Percentiles rank a stretch among this genome's conserved stretches.
Conservation (phyloP, 2,888 invertebrate species). For the Agriopis marginaria region DNA sequence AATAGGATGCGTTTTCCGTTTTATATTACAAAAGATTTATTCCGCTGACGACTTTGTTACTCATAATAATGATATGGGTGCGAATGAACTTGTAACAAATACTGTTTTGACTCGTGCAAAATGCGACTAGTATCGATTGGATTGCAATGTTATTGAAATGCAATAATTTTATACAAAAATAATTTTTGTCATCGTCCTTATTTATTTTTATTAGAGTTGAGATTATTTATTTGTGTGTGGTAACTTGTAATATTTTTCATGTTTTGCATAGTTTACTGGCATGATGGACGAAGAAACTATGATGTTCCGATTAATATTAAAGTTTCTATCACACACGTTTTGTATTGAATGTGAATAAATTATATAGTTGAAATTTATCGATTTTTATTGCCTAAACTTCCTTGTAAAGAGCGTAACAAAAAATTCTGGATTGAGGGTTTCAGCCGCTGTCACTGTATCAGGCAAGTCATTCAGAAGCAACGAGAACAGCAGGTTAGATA, state of each 20-base stretch:
- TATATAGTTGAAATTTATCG: slow-evolving; percentile 76
- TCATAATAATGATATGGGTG: slow-evolving; percentile 49
- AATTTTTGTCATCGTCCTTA: slow-evolving; percentile 62
- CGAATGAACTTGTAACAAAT: slow-evolving; percentile 52
- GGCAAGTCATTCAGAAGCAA: too few relatives aligned
- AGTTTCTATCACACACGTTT: slow-evolving; percentile 81
- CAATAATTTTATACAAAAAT: slow-evolving; percentile 61
- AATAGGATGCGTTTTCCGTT: slow-evolving; percentile 60
- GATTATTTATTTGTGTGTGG: slow-evolving; percentile 84
- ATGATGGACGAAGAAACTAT: slow-evolving; percentile 58
- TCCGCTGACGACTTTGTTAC: slow-evolving; percentile 53
- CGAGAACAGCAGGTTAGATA: too few relatives aligned
- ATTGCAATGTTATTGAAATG: slow-evolving; percentile 60
- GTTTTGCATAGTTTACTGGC: slow-evolving; percentile 57
- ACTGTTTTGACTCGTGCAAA: slow-evolving; percentile 58
- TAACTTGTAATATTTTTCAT: slow-evolving; percentile 78
- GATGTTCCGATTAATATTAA: slow-evolving; percentile 77
- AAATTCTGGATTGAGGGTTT: too few relatives aligned
- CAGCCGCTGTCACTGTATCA: too few relatives aligned
- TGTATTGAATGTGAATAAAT: slow-evolving; percentile 87
- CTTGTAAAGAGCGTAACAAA: background rate
- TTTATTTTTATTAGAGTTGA: slow-evolving; percentile 78
- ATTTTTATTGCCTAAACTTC: slow-evolving; percentile 48
- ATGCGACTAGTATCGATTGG: slow-evolving; percentile 55
- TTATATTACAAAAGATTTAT: slow-evolving; percentile 53